Base-by-base conservation (phyloP, 2,797 vertebrate genomes). In the Antennarius maculatus region DNA sequence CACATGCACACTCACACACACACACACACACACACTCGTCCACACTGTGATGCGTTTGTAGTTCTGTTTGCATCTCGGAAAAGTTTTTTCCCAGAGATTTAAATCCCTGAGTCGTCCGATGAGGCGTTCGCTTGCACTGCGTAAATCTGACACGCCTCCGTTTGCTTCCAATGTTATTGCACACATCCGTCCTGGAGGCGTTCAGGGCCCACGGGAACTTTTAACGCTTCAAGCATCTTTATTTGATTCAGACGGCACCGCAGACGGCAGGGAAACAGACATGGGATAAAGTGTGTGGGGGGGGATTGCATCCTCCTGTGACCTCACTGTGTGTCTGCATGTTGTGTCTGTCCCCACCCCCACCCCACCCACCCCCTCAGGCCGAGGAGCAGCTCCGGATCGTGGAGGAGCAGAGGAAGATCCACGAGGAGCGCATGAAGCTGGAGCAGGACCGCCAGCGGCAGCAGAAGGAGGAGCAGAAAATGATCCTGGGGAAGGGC, bases 391-490 rank as follows among this genome's bases (percentile, higher is more conserved):
- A 99, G 93, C 95, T 99, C 92, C 96, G 96, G 92, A 99, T 99
- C 92, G 97, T 99, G 91, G 97, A 99, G 93, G 96, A 99, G 90
- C 97, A 99, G 94, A 96, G 97, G 92, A 99, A 99, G 95, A 99
- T 99, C 92, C 97, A 99, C 76, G 97, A 98, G 93, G 97, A 99
- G 89, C 96, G 97, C 88, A 96, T 99, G 96, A 99, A 99, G 95
- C 94, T 99, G 94, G 97, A 99, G 80, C 97, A 99, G 94, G 97
- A 99, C 91, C 96, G 97, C 76, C 97, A 99, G 86, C 94, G 90
- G 87, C 97, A 99, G 84, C 97, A 99, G 95, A 99, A 98, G 86
- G 97, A 99, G 92, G 97, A 99, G 91, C 97, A 99, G 95, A 99
- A 97, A 96, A 97, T 99, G 68, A 99, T 99, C 91, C 92, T 99